Base-by-base conservation (phyloP, 2,888 invertebrate genomes). In the Drosophila nigricruria region DNA sequence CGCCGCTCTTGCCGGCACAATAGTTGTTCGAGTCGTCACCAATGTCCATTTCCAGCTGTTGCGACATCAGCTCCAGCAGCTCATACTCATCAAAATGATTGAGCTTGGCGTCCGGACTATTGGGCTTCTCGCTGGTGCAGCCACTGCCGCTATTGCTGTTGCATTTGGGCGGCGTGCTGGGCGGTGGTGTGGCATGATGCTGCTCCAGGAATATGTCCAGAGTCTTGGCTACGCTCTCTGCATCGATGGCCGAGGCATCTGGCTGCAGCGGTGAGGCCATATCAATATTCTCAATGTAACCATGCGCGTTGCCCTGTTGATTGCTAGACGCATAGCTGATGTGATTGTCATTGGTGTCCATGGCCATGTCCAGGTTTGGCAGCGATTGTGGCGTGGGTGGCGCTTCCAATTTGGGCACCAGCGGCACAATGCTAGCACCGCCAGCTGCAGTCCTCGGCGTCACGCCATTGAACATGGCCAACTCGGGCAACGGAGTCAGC, bases 1-100 rank as follows among this genome's bases (percentile, higher is more conserved):
- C 32, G 50, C 30, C 42, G 56, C 32, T 73, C 54, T 64, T 76
- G 62, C 42, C 57, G 56, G 42, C 62, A 54, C 80, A 76, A 14
- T 79, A 84, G 54, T 76, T 81, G 61, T 80, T 90, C 16, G 87
- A 88, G 45, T 92, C 93, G 42, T 93, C 93, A 32, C 93, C 93
- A 60, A 94, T 92, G 77, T 94, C 94, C 94, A 94, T 94, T 59
- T 94, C 94, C 58, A 94, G 89, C 79, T 94, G 94, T 73, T 93
- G 94, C 34, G 90, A 92, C 91, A 92, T 92, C 63, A 93, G 72
- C 70, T 93, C 93, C 49, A 93, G 82, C 49, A 93, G 70, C 65
- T 93, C 93, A 56, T 91, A 91, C 60, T 93, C 93, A 81, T 93
- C 92, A 58, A 93, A 93, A 62, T 92, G 91, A 83, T 92, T 91